phyloP scores from a whole-genome alignment of 1,140 invertebrate genomes.

The Megalopta genalis region DNA sequence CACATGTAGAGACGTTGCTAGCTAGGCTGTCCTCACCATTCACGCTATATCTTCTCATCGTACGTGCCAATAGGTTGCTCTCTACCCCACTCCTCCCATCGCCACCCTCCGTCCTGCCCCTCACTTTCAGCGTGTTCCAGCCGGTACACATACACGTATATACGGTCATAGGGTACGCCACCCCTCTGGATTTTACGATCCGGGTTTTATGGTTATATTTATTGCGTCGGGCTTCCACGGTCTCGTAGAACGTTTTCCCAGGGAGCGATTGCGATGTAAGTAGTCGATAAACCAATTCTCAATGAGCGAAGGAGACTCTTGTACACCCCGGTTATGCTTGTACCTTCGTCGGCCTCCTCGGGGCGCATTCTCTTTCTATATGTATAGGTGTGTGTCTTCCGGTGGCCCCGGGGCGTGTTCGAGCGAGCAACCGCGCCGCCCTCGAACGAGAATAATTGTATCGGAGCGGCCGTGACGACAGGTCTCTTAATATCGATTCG shows the following conservation, averaged over 20 bases:
- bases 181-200: constrained; percentile 61
- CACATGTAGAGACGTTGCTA: constrained; percentile 42
- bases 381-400: neutral
- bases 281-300: constrained; percentile 74
- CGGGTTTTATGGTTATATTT: constrained; percentile 72
- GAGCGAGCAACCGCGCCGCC: neutral
- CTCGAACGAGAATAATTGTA: constrained; percentile 9
- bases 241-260: constrained; percentile 56
- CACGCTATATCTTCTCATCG: constrained; percentile 62
- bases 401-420: neutral
- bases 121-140: too few relatives aligned
- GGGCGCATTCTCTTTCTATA: neutral
- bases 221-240: constrained; percentile 58
- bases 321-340: constrained; percentile 52
- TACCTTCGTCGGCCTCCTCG: constrained; percentile 26
- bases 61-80: constrained; percentile 66
- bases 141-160: constrained; percentile 13
- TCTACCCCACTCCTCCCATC: neutral
- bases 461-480: constrained; percentile 4
- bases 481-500: constrained; percentile 51
- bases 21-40: constrained; percentile 51
- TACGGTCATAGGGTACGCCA: constrained; percentile 30
- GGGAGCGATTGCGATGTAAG: constrained; percentile 69
- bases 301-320: constrained; percentile 65
- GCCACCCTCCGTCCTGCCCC: too few relatives aligned